These are phyloP conservation scores for Drosophila ercepeae DNA, from an alignment of 1,140 invertebrate genomes.

Conservation along the genomic window DNA sequence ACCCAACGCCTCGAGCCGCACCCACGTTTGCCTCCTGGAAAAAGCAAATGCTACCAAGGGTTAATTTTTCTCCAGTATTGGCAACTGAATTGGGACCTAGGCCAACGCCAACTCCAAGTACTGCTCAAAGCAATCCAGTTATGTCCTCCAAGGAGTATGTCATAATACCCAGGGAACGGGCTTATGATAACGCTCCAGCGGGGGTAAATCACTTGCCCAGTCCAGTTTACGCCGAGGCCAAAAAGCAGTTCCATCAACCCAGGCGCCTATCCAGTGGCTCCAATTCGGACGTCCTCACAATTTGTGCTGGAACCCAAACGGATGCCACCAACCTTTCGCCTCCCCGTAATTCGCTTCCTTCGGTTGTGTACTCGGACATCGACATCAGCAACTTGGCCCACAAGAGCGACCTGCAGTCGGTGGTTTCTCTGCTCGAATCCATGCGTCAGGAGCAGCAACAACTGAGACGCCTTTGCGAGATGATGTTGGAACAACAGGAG, in stretches of 20 bases:
- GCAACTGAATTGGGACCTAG: slow-evolving; percentile 58
- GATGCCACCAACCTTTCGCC: slow-evolving; percentile 27
- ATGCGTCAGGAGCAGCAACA: slow-evolving; percentile 64
- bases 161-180: slow-evolving; percentile 33
- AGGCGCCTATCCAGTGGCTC: slow-evolving; percentile 15
- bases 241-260: slow-evolving; percentile 13
- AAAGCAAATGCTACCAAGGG: slow-evolving; percentile 71
- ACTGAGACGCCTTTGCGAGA: slow-evolving; percentile 45
- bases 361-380: slow-evolving; percentile 29
- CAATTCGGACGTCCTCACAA: slow-evolving; percentile 65
- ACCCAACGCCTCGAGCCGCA: slow-evolving; percentile 2
- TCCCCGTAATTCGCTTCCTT: not conserved
- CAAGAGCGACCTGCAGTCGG: slow-evolving; percentile 42
- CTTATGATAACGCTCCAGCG: slow-evolving; percentile 8
- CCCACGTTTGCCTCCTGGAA: slow-evolving; percentile 71
- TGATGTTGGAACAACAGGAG: slow-evolving; percentile 38
- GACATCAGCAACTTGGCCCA: slow-evolving; percentile 41
- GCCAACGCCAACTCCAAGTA: not conserved
- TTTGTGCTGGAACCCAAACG: slow-evolving; percentile 78
- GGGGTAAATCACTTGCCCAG: not conserved
- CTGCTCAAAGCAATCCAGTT: not conserved
- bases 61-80: slow-evolving; percentile 65
- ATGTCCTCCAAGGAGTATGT: slow-evolving; percentile 49
- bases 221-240: slow-evolving; percentile 23
- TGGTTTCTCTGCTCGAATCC: slow-evolving; percentile 41